A percentile compares a stretch with the other conserved stretches of the same genome.
Evolutionary conservation across 2,888 invertebrate genomes (phyloP).

Genomic region (Lycocerus yunnanus): DNA sequence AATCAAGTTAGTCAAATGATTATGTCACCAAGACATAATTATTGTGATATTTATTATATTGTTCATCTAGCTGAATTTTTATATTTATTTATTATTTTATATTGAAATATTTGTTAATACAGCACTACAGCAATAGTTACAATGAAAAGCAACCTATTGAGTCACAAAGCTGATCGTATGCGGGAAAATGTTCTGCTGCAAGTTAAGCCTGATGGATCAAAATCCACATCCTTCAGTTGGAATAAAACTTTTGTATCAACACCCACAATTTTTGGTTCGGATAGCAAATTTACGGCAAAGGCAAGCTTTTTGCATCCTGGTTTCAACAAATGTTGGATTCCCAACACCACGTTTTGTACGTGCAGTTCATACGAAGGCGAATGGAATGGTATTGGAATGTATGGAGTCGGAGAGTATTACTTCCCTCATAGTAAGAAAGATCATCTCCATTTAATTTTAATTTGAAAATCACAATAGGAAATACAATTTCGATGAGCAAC

Average conservation of each 20-base stretch:
- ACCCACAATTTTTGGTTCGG: not conserved
- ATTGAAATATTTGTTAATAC: not conserved
- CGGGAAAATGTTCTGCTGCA: not conserved
- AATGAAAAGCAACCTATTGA: not conserved
- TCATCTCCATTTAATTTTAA: not conserved
- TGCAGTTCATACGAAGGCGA: conserved; percentile 64
- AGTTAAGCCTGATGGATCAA: not conserved
- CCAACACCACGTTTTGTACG: conserved; percentile 44
- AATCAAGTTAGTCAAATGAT: not conserved
- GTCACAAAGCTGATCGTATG: not conserved
- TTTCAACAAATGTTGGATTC: not conserved
- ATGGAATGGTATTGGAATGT: conserved; percentile 65
- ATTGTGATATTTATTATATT: not conserved
- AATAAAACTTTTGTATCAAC: not conserved
- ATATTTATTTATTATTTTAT: not conserved
- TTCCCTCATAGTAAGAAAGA: conserved; percentile 62
- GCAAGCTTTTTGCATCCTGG: not conserved
- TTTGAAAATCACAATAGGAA: not conserved
- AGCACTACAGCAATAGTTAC: not conserved
- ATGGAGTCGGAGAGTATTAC: conserved; percentile 63
- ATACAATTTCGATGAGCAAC: not conserved
- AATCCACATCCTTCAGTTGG: not conserved
- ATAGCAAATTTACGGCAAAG: not conserved
- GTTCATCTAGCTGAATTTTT: not conserved
- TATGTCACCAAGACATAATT: not conserved